Percentiles rank a stretch among this genome's conserved stretches.
Conservation (phyloP, 2,888 invertebrate genomes). For the Ditula angustiorana region DNA sequence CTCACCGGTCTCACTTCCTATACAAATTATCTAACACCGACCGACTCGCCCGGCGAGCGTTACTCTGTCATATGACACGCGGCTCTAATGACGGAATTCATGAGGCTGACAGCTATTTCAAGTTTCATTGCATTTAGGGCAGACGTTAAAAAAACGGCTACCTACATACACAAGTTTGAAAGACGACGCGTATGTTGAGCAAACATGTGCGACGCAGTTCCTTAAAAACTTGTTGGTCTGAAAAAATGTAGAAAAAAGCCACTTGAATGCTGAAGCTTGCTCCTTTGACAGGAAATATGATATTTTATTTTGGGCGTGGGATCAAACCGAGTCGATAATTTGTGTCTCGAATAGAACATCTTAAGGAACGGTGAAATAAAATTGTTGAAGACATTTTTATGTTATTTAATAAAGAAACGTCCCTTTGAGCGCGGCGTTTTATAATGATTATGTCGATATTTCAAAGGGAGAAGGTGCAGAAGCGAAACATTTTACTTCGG, state of each 20-base stretch:
- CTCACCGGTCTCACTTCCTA: constrained; percentile 47
- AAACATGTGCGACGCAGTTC: constrained; percentile 82
- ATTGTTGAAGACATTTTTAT: constrained; percentile 73
- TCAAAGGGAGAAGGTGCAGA: constrained; percentile 15
- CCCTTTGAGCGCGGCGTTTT: constrained; percentile 32
- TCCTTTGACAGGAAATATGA: constrained; percentile 84
- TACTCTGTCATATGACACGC: constrained; percentile 12
- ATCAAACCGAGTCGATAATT: constrained; percentile 84
- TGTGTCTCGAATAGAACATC: constrained; percentile 79
- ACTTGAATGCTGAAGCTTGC: constrained; percentile 79
- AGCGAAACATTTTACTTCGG: constrained; percentile 10
- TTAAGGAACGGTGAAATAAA: constrained; percentile 74
- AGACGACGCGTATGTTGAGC: constrained; percentile 73
- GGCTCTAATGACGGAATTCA: constrained; percentile 27
- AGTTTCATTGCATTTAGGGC: constrained; percentile 41
- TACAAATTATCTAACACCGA: constrained; percentile 42
- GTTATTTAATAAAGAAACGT: constrained; percentile 65
- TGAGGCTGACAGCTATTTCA: constrained; percentile 36
- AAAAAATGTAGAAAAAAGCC: constrained; percentile 72
- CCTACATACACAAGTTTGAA: constrained; percentile 52
- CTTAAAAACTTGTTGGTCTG: constrained; percentile 76
- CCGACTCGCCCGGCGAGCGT: constrained; percentile 8
- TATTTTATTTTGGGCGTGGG: constrained; percentile 86
- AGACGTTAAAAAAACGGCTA: constrained; percentile 53
- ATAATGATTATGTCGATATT: constrained; percentile 13